Evolutionary conservation across 1,140 invertebrate species (phyloP).

Genomic region (Eriocheir sinensis): DNA sequence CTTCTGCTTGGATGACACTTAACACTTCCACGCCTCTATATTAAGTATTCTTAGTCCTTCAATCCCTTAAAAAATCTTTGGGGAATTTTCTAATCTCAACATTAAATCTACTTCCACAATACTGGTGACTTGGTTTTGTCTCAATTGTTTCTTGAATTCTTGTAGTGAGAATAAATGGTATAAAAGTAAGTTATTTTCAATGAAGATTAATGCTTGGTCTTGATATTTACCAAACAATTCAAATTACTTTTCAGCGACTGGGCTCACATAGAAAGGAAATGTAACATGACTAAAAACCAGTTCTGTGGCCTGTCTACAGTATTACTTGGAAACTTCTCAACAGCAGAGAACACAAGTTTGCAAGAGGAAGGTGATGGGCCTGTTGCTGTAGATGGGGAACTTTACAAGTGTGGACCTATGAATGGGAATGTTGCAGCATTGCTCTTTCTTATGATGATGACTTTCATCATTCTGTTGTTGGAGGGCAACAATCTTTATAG

Average conservation of each 20-base stretch:
- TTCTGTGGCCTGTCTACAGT: background rate
- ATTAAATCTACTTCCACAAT: too few relatives aligned
- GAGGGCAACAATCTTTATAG: conserved; percentile 20
- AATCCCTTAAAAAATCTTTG: too few relatives aligned
- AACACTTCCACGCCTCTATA: too few relatives aligned
- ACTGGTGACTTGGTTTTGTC: too few relatives aligned
- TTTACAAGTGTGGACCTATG: background rate
- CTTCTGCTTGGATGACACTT: too few relatives aligned
- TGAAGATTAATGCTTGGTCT: background rate
- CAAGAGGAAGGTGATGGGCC: too few relatives aligned
- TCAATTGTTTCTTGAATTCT: too few relatives aligned
- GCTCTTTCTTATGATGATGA: background rate
- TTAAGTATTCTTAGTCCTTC: too few relatives aligned
- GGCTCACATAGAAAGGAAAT: conserved; percentile 51
- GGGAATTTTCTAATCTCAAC: too few relatives aligned
- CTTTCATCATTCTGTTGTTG: background rate
- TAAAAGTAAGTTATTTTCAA: too few relatives aligned
- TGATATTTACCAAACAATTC: background rate
- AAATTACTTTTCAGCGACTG: conserved; percentile 62
- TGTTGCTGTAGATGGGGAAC: background rate
- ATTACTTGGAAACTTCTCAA: background rate
- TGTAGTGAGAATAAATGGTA: too few relatives aligned
- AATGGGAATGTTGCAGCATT: background rate
- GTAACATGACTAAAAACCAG: conserved; percentile 37
- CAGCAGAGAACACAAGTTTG: background rate